These are phyloP conservation scores for Lycopodina hypogea DNA, from an alignment of 37 sponge, comb jelly and placozoan species.

Conservation along the genomic window DNA sequence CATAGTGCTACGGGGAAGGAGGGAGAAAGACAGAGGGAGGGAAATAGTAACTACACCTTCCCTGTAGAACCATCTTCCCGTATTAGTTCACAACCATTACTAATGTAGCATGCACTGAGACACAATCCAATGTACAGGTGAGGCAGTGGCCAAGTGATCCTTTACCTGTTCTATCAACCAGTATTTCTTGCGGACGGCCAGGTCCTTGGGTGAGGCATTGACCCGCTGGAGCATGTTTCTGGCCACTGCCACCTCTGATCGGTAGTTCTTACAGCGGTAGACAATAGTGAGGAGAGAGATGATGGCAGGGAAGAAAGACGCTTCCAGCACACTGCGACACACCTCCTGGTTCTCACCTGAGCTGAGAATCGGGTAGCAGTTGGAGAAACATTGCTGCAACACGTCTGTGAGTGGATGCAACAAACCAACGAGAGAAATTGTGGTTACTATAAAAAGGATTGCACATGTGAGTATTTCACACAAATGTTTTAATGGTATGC, in stretches of 20 bases:
- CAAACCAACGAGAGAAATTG: not conserved
- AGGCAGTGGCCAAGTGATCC: no score
- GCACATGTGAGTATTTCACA: not conserved
- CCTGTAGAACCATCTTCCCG: no score
- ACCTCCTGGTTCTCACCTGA: constrained; percentile 29
- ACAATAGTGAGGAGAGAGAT: constrained; percentile 34
- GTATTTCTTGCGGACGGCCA: constrained; percentile 65
- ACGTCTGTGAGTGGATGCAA: constrained; percentile 30
- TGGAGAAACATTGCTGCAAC: constrained; percentile 30
- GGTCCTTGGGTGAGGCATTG: constrained; percentile 58
- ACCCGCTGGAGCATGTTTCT: constrained; percentile 64
- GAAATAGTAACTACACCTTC: not conserved
- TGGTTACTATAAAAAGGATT: not conserved
- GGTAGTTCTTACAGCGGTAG: constrained; percentile 66
- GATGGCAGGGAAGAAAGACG: constrained; percentile 62
- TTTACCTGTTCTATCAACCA: constrained; percentile 59
- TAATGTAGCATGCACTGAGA: no score
- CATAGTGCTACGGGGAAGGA: constrained; percentile 15
- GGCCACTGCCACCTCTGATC: constrained; percentile 57
- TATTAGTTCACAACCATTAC: not conserved
- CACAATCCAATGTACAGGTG: no score
- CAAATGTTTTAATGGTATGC: not conserved
- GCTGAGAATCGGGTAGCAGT: constrained; percentile 32
- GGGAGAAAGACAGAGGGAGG: not conserved
- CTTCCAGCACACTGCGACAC: constrained; percentile 48